phyloP scores from a whole-genome alignment of 2,113 vertebrate genomes.

The Xiphophorus couchianus region DNA sequence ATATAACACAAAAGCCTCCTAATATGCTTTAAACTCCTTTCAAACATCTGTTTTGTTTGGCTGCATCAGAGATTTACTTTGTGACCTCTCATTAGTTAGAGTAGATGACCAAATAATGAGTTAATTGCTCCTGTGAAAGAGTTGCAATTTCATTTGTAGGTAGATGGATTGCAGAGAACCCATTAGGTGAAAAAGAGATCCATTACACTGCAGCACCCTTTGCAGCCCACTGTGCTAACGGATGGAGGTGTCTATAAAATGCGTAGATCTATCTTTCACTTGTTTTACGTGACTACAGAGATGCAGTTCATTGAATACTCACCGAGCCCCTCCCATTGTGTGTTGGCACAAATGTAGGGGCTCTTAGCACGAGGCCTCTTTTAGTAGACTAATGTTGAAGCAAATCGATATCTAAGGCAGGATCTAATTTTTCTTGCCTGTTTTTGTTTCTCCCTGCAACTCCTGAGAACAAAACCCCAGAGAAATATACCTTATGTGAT shows the following conservation, averaged over 20 bases:
- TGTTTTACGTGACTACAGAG: slow-evolving; percentile 7
- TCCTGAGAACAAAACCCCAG: slow-evolving; percentile 26
- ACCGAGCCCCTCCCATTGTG: background rate
- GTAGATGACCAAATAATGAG: slow-evolving; percentile 35
- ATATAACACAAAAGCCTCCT: background rate
- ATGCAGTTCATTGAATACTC: slow-evolving; percentile 12
- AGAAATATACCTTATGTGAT: slow-evolving; percentile 11
- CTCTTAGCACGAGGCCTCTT: background rate
- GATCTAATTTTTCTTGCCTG: slow-evolving; percentile 41
- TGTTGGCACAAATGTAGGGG: background rate
- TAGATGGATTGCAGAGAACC: slow-evolving; percentile 37
- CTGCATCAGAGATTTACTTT: background rate
- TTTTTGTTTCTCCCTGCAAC: slow-evolving; percentile 32
- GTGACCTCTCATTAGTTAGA: slow-evolving; percentile 30
- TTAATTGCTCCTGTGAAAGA: slow-evolving; percentile 38
- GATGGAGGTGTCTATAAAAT: slow-evolving; percentile 37
- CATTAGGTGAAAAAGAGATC: slow-evolving; percentile 28
- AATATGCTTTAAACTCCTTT: background rate
- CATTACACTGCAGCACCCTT: slow-evolving; percentile 25
- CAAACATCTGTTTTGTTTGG: background rate
- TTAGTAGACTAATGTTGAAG: slow-evolving; percentile 9
- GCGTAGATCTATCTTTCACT: slow-evolving; percentile 28
- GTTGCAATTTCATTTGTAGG: slow-evolving; percentile 40
- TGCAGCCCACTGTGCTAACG: slow-evolving; percentile 14
- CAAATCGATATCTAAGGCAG: slow-evolving; percentile 41